phyloP scores from a whole-genome alignment of 2,797 vertebrate genomes.

The Sardinella longiceps region DNA sequence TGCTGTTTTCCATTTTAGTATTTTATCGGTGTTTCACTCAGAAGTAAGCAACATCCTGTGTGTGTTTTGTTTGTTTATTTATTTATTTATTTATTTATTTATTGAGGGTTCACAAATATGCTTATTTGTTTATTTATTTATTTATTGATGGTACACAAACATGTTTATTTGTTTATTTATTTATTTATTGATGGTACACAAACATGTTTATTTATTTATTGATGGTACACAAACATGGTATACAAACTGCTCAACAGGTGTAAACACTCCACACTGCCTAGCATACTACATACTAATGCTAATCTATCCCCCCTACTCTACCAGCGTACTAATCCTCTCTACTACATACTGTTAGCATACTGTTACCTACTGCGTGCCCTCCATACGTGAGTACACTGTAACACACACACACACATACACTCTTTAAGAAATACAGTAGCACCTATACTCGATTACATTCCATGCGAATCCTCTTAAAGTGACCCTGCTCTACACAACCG shows the following conservation, averaged over 20 bases:
- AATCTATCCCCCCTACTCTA: not conserved
- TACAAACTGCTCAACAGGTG: not conserved
- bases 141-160: too few relatives aligned
- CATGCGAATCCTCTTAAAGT: constrained; percentile 9
- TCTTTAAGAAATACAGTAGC: not conserved
- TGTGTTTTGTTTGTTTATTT: too few relatives aligned
- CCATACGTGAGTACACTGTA: too few relatives aligned
- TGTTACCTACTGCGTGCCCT: too few relatives aligned
- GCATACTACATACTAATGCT: not conserved
- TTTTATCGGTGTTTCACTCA: too few relatives aligned
- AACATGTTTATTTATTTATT: constrained; percentile 44
- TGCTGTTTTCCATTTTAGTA: too few relatives aligned
- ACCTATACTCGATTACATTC: constrained; percentile 28
- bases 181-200: too few relatives aligned
- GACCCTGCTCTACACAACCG: not conserved
- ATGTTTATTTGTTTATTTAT: too few relatives aligned
- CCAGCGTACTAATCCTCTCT: not conserved
- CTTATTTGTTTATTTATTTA: too few relatives aligned
- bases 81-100: too few relatives aligned
- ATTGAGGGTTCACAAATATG: too few relatives aligned
- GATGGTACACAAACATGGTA: constrained; percentile 40
- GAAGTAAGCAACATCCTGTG: too few relatives aligned
- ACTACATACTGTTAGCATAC: not conserved
- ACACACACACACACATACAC: not conserved
- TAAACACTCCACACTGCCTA: constrained; percentile 4